Evolutionary conservation across 1,140 invertebrate species (phyloP).

Genomic region (Drosophila bocqueti): DNA sequence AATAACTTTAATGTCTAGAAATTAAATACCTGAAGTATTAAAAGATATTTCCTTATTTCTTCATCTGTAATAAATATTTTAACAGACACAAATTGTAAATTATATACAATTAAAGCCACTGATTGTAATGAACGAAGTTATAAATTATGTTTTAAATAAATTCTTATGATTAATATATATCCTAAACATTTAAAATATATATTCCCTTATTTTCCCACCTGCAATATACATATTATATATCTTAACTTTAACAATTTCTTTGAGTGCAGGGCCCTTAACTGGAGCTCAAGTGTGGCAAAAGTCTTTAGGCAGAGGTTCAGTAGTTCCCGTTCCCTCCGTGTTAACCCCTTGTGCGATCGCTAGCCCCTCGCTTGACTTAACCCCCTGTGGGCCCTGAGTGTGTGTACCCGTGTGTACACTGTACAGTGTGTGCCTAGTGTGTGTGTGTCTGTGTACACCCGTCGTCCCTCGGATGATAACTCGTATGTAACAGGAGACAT

Average conservation of each 20-base stretch:
- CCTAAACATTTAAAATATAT: background rate
- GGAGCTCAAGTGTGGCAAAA: conserved; percentile 69
- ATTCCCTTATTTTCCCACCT: no score
- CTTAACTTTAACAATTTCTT: background rate
- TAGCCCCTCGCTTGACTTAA: conserved; percentile 14
- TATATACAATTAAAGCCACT: no score
- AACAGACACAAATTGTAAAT: no score
- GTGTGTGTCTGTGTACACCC: conserved; percentile 14
- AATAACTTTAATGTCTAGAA: no score
- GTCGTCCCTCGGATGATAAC: conserved; percentile 53
- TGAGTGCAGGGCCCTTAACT: conserved; percentile 5
- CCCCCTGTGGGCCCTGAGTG: conserved; percentile 3
- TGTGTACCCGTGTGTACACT: background rate
- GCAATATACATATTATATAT: background rate
- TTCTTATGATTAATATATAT: no score
- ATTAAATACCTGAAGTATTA: no score
- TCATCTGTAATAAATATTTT: no score
- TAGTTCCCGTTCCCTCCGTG: conserved; percentile 61
- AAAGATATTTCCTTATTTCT: no score
- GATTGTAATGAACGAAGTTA: no score
- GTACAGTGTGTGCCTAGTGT: background rate
- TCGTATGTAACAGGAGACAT: conserved; percentile 84
- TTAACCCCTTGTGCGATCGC: conserved; percentile 23
- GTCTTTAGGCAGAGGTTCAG: conserved; percentile 80
- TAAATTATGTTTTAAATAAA: no score